Evolutionary conservation across 2,888 invertebrate species (phyloP).

Genomic region (Cataglyphis livida): DNA sequence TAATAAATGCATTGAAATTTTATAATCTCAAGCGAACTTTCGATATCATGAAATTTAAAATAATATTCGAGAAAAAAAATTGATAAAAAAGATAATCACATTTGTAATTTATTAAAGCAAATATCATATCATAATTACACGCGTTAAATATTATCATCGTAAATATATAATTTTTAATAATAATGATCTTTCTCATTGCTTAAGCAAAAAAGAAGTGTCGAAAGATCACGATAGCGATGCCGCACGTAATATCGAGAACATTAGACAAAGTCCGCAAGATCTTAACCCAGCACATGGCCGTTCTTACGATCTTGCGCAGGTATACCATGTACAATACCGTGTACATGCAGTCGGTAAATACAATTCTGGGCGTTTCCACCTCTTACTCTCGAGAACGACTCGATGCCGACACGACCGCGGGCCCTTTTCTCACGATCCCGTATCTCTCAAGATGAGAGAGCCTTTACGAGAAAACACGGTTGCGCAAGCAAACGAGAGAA

Average conservation of each 20-base stretch:
- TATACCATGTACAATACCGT: constrained; percentile 22
- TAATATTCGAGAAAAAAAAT: not conserved
- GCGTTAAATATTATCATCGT: not conserved
- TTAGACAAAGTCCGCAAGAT: constrained; percentile 9
- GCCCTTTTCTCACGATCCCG: constrained; percentile 67
- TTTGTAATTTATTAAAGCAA: not conserved
- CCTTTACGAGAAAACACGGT: constrained; percentile 53
- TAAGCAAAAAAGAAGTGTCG: no score
- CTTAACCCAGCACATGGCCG: constrained; percentile 25
- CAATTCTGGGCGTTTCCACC: constrained; percentile 52
- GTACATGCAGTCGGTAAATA: constrained; percentile 40
- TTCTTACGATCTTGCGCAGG: constrained; percentile 36
- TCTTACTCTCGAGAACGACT: constrained; percentile 54
- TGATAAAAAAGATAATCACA: not conserved
- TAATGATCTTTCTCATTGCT: no score
- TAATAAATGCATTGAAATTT: not conserved
- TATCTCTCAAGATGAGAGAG: constrained; percentile 36
- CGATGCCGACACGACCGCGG: constrained; percentile 46
- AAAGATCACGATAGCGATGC: not conserved
- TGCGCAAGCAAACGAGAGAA: constrained; percentile 34
- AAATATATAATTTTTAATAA: constrained; percentile 3
- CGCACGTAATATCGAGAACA: constrained; percentile 3
- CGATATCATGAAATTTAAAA: not conserved
- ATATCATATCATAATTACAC: not conserved
- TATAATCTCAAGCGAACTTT: not conserved